Evolutionary conservation across 2,888 invertebrate species (phyloP).

Genomic region (Agriopis marginaria): DNA sequence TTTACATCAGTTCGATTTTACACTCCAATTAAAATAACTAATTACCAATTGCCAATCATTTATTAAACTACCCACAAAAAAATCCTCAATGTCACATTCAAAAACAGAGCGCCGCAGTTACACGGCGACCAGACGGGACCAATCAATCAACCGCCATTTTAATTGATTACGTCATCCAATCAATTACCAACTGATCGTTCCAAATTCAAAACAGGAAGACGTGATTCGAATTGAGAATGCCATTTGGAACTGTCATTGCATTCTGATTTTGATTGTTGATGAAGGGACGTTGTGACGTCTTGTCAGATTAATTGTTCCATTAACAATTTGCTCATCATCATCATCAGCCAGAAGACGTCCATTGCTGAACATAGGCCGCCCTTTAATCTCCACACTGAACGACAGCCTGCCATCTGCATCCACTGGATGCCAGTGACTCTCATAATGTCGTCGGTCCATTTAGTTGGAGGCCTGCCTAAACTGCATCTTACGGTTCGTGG

Average conservation of each 20-base stretch:
- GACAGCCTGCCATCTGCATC: no score
- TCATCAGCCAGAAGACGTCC: no score
- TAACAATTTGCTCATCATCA: no score
- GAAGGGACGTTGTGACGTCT: background rate
- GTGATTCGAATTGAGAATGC: slow-evolving; percentile 34
- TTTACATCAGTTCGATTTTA: slow-evolving; percentile 2
- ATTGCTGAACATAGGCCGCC: no score
- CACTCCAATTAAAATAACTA: slow-evolving; percentile 17
- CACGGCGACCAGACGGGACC: slow-evolving; percentile 36
- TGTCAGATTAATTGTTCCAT: background rate
- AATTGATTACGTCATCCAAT: slow-evolving; percentile 64
- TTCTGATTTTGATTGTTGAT: slow-evolving; percentile 14
- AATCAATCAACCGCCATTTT: slow-evolving; percentile 65
- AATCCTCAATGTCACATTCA: slow-evolving; percentile 40
- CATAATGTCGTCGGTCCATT: no score
- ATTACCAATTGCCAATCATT: slow-evolving; percentile 24
- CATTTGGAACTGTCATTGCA: slow-evolving; percentile 29
- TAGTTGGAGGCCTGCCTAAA: no score
- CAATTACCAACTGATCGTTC: slow-evolving; percentile 56
- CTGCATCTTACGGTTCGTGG: no score
- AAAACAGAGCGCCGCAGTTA: slow-evolving; percentile 37
- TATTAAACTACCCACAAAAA: slow-evolving; percentile 28
- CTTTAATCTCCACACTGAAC: no score
- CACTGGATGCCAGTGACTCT: no score
- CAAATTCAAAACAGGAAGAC: slow-evolving; percentile 60